phyloP scores from a whole-genome alignment of 1,140 invertebrate genomes.

The Pseudomyrmex cubaensis region DNA sequence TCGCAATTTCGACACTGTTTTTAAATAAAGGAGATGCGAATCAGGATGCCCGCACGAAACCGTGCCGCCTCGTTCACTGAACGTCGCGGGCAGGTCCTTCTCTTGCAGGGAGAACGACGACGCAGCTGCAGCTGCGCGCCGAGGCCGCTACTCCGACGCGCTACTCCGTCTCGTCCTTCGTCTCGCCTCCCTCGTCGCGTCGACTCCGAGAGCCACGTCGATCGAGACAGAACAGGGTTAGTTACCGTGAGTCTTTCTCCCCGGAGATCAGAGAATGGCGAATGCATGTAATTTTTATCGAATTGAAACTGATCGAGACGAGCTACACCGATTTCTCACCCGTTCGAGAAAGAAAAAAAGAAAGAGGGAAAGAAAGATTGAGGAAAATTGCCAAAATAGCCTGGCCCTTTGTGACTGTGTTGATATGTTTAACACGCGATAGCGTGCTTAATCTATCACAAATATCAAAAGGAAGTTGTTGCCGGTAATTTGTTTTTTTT shows the following conservation, averaged over 20 bases:
- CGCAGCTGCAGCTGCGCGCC: constrained; percentile 66
- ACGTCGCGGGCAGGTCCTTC: constrained; percentile 38
- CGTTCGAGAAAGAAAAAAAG: no score
- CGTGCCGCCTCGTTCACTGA: constrained; percentile 68
- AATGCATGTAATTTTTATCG: constrained; percentile 29
- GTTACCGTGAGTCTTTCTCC: constrained; percentile 10
- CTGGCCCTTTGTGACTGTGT: no score
- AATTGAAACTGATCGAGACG: neutral
- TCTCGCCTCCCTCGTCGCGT: neutral
- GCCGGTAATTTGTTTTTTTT: no score
- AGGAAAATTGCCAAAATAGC: no score
- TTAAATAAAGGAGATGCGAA: neutral
- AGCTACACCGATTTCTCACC: neutral
- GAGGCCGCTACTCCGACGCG: constrained; percentile 29
- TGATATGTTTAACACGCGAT: no score
- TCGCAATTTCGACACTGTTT: no score
- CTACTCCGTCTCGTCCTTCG: neutral
- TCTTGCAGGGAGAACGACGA: constrained; percentile 39
- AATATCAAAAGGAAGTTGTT: no score
- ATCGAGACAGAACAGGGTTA: constrained; percentile 53
- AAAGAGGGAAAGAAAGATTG: no score
- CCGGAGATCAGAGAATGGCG: constrained; percentile 9
- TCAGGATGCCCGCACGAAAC: constrained; percentile 47
- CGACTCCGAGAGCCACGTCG: constrained; percentile 41
- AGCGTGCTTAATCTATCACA: no score